Percentiles rank a stretch among this genome's conserved stretches.
Evolutionary conservation across 1,140 invertebrate species (phyloP).

Genomic region (Pantala flavescens): DNA sequence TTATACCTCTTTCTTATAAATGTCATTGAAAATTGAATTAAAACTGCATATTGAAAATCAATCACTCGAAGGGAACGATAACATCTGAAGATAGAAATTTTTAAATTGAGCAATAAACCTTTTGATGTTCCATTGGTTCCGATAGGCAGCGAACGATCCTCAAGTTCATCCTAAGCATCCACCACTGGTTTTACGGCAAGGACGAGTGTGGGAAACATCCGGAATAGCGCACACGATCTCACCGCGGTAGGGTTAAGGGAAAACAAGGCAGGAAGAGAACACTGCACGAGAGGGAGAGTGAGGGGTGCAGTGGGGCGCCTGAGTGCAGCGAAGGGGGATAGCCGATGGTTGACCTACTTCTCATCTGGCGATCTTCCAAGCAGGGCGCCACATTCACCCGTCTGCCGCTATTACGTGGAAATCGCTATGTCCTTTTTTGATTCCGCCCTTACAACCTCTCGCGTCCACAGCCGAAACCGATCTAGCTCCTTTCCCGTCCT

Average conservation of each 20-base stretch:
- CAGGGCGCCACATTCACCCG: background rate
- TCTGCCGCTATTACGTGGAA: constrained; percentile 4
- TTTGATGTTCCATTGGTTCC: no score
- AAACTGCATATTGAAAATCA: no score
- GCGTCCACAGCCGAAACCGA: no score
- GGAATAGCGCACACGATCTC: background rate
- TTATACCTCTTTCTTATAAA: no score
- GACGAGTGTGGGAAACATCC: background rate
- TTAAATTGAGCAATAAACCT: no score
- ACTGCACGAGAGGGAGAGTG: background rate
- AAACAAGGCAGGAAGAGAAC: background rate
- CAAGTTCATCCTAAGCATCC: no score
- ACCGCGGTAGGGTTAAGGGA: background rate
- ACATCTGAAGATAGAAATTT: no score
- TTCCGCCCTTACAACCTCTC: background rate
- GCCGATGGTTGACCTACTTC: constrained; percentile 3
- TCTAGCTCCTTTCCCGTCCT: background rate
- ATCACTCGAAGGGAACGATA: no score
- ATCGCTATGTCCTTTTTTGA: background rate
- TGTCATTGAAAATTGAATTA: no score
- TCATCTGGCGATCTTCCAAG: constrained; percentile 3
- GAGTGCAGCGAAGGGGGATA: background rate
- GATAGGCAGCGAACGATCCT: no score
- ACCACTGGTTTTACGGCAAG: no score
- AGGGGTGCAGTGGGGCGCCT: background rate